A percentile compares a stretch with the other conserved stretches of the same genome.
Conservation (phyloP, 2,113 vertebrate species). For the Capreolus pygargus region DNA sequence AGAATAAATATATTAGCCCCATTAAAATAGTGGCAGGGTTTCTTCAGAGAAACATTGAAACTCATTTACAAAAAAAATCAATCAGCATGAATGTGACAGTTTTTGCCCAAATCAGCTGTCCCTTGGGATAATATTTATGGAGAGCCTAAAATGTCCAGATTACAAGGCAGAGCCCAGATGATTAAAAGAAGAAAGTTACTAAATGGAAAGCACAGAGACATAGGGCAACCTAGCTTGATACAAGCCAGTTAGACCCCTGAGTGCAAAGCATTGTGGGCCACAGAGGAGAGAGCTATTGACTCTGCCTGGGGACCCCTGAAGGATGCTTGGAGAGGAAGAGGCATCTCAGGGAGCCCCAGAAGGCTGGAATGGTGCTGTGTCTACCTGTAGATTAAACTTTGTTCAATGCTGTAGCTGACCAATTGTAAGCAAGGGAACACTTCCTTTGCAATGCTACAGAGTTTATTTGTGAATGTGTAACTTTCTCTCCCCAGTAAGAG, state of each 20-base stretch:
- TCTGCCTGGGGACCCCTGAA: not conserved
- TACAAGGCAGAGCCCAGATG: not conserved
- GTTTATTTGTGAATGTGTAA: conserved; percentile 28
- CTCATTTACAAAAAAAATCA: not conserved
- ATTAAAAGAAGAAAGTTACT: not conserved
- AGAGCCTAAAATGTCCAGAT: not conserved
- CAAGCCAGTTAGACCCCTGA: not conserved
- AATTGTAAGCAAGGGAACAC: not conserved
- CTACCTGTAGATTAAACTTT: not conserved
- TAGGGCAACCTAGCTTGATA: not conserved
- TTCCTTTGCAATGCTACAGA: not conserved
- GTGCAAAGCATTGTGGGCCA: not conserved
- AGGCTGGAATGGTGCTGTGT: not conserved
- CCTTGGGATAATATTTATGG: not conserved
- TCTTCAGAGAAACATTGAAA: not conserved
- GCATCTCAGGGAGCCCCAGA: not conserved
- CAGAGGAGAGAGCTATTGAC: not conserved
- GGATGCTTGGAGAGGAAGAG: not conserved
- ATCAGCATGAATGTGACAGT: not conserved
- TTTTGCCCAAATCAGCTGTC: not conserved
- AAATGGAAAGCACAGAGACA: not conserved
- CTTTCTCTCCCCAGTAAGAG: conserved; percentile 15
- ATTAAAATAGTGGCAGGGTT: conserved; percentile 16
- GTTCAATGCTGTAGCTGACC: not conserved
- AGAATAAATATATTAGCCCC: not conserved